These are phyloP conservation scores for Hydra vulgaris DNA, from an alignment of 30 jellyfish, hydroid and myxozoan genomes.

Conservation along the genomic window DNA sequence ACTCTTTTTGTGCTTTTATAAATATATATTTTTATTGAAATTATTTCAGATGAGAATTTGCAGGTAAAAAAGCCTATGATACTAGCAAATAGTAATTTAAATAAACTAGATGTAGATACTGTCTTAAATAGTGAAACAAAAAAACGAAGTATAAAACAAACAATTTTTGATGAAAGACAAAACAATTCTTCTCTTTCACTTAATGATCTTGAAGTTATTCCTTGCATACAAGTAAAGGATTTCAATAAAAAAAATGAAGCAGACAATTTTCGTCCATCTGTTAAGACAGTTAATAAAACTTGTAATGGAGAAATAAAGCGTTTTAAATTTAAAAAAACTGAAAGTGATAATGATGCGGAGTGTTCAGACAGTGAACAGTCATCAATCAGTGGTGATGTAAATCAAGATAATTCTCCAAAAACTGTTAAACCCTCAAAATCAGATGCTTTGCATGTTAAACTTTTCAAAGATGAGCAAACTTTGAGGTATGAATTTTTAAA, in stretches of 20 bases:
- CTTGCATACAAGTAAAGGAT: conserved; percentile 39
- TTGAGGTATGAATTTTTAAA: conserved; percentile 7
- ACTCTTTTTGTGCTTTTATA: too few relatives aligned
- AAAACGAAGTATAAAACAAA: conserved; percentile 54
- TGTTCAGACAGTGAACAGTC: conserved; percentile 85
- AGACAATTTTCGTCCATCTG: not conserved
- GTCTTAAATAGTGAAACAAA: conserved; percentile 66
- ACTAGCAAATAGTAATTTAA: conserved; percentile 67
- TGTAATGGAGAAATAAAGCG: conserved; percentile 18
- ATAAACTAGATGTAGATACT: conserved; percentile 79
- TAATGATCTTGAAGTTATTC: conserved; percentile 70
- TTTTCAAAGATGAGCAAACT: conserved; percentile 28
- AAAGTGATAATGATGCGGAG: conserved; percentile 20
- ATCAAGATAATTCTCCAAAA: conserved; percentile 79
- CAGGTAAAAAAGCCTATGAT: conserved; percentile 28
- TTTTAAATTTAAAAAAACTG: not conserved
- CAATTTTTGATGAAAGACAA: conserved; percentile 35
- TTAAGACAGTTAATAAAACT: not conserved
- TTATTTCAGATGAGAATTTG: not conserved
- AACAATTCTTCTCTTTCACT: conserved; percentile 45
- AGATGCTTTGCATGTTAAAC: conserved; percentile 1
- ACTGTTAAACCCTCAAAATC: not conserved
- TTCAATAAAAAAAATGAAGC: conserved; percentile 16
- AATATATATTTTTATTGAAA: not conserved
- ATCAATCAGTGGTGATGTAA: conserved; percentile 72